Conservation (phyloP, 2,888 invertebrate species). For the Habrosyne pyritoides region DNA sequence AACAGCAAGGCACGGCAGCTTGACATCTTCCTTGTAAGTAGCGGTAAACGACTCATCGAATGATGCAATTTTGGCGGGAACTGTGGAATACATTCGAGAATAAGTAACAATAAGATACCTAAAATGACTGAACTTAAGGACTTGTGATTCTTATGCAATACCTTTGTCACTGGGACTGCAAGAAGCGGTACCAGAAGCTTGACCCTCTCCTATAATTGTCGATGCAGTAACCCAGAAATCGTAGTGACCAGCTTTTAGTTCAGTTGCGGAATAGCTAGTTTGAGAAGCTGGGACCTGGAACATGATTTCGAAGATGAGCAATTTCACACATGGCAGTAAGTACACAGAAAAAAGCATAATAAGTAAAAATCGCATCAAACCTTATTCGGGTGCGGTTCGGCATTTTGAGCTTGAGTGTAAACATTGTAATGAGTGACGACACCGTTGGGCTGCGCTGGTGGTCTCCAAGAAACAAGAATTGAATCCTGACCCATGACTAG, state of each 20-base stretch:
- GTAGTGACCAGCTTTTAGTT: slow-evolving; percentile 92
- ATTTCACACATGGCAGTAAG: too few relatives aligned
- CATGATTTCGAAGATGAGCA: not conserved
- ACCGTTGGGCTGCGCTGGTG: slow-evolving; percentile 96
- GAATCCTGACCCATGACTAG: slow-evolving; percentile 95
- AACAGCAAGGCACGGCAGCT: slow-evolving; percentile 95
- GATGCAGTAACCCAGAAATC: slow-evolving; percentile 98
- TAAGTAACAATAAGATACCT: not conserved
- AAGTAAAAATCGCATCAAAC: slow-evolving; percentile 50
- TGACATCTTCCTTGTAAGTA: slow-evolving; percentile 95
- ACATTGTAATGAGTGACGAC: slow-evolving; percentile 96
- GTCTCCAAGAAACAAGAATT: slow-evolving; percentile 96
- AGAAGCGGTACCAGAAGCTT: slow-evolving; percentile 93
- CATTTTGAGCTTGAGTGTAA: slow-evolving; percentile 90
- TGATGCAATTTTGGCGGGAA: slow-evolving; percentile 96
- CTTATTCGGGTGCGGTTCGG: slow-evolving; percentile 89
- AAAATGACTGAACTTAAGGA: not conserved
- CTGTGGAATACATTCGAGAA: slow-evolving; percentile 69
- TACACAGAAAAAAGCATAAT: slow-evolving; percentile 1
- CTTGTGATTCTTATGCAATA: slow-evolving; percentile 45
- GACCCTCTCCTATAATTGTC: slow-evolving; percentile 97
- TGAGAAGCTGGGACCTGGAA: slow-evolving; percentile 88
- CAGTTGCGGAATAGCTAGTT: slow-evolving; percentile 94
- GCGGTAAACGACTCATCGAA: slow-evolving; percentile 97
- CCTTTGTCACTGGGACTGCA: slow-evolving; percentile 93